phyloP scores from a whole-genome alignment of 2,113 vertebrate species.

The Psilopogon haemacephalus region DNA sequence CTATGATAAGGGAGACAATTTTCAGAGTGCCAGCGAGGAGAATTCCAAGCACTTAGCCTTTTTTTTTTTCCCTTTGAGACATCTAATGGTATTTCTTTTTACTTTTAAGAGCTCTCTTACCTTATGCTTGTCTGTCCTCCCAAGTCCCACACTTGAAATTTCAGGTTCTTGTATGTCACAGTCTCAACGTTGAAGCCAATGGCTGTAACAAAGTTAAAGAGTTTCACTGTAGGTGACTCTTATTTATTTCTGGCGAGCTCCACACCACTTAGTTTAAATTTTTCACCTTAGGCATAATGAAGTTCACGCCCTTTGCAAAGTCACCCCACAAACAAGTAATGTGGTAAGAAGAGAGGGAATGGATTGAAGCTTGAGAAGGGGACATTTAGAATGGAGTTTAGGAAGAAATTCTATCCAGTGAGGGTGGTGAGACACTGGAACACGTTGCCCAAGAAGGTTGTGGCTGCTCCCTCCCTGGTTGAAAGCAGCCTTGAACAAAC shows the following conservation, averaged over 20 bases:
- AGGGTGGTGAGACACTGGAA: too few species aligned
- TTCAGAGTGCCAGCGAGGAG: background rate
- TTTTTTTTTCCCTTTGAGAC: background rate
- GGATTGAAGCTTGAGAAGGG: too few species aligned
- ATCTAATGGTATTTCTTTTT: background rate
- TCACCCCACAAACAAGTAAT: background rate
- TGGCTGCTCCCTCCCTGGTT: too few species aligned
- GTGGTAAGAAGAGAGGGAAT: too few species aligned
- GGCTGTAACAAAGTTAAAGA: conserved; percentile 76
- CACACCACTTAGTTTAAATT: background rate
- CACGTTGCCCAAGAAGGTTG: too few species aligned
- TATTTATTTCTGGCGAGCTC: background rate
- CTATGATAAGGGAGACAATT: background rate
- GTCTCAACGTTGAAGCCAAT: conserved; percentile 99
- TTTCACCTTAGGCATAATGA: background rate
- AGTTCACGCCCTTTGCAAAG: background rate
- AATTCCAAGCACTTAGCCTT: background rate
- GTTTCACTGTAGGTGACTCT: background rate
- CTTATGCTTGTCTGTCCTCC: conserved; percentile 99
- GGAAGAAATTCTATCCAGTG: too few species aligned
- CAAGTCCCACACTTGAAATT: conserved; percentile 99
- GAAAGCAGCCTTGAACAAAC: too few species aligned
- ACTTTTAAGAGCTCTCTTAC: conserved; percentile 65
- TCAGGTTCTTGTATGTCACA: conserved; percentile 95
- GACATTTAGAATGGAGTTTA: too few species aligned